phyloP scores from a whole-genome alignment of 2,113 vertebrate genomes.

The Labeo catla region DNA sequence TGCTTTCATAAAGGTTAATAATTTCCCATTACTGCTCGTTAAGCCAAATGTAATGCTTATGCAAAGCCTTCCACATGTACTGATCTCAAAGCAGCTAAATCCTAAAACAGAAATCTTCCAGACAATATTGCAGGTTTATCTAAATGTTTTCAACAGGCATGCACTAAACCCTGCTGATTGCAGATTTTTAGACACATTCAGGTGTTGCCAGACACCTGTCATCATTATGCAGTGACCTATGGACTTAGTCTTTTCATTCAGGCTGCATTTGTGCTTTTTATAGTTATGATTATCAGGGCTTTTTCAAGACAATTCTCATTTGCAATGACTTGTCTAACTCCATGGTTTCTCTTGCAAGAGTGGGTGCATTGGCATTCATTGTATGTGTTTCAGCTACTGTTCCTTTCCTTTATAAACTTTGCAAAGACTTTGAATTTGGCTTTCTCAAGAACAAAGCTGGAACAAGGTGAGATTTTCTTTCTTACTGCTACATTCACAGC shows the following conservation, averaged over 20 bases:
- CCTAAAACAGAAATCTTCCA: conserved; percentile 18
- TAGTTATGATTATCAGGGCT: not conserved
- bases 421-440: not conserved
- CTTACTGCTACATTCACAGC: not conserved
- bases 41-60: not conserved
- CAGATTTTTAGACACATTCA: conserved; percentile 4
- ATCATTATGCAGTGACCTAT: not conserved
- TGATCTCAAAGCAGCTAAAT: not conserved
- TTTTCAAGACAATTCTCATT: not conserved
- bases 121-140: not conserved
- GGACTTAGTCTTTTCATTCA: not conserved
- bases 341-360: not conserved
- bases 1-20: conserved; percentile 7
- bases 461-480: not conserved
- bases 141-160: not conserved
- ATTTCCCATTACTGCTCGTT: not conserved
- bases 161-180: not conserved
- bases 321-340: not conserved
- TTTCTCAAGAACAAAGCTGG: not conserved
- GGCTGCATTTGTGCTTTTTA: not conserved
- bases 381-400: not conserved
- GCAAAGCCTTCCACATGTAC: not conserved
- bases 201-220: not conserved
- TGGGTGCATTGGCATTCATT: not conserved
- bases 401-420: not conserved